Evolutionary conservation across 2,113 vertebrate genomes (phyloP), one percentile per base, ranked within the genome.

Genomic region (Catagonus wagneri): DNA sequence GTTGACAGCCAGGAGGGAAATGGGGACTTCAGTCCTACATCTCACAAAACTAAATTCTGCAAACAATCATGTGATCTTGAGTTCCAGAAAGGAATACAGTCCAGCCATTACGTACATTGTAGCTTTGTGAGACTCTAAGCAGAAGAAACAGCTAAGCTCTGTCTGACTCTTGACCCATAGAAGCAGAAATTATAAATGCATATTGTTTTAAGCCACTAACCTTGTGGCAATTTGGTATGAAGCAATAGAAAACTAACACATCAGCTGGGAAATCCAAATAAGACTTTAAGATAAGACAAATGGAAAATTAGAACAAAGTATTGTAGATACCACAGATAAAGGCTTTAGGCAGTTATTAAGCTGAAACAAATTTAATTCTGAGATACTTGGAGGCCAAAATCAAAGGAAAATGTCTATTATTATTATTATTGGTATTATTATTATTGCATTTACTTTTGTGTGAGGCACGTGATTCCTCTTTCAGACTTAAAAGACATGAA

Each of bases 341-440:
- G 34, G 25, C 58, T 76, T 93, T 79, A 63, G 39, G 65, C 6
- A 86, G 10, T n/a, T 93, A 23, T 61, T 29, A 81, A 56, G 36
- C 22, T 90, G 61, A 87, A 87, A 83, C 14, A 75, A 50, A 88
- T 95, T 81, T 78, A 52, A 93, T 50, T 60, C 34, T 60, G 50
- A 91, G 36, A 91, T 52, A 84, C 63, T 11, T 79, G 17, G 13
- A 93, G 76, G 63, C 16, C 34, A 91, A 36, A 72, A 68, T 84
- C 52, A 83, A 83, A 44, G 32, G 69, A 50, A 36, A 87, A 66
- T 12, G 23, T 22, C 36, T 89, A n/a, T 44, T 44, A 44, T 44
- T 44, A 44, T 44, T 44, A 44, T 8, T 44, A 8, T 44, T 44
- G 44, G 4, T 44, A 44, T 44, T 44, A 44, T 76, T 68, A 13